phyloP scores from a whole-genome alignment of 2,113 vertebrate species.

The Forbesichthys papilliferus region DNA sequence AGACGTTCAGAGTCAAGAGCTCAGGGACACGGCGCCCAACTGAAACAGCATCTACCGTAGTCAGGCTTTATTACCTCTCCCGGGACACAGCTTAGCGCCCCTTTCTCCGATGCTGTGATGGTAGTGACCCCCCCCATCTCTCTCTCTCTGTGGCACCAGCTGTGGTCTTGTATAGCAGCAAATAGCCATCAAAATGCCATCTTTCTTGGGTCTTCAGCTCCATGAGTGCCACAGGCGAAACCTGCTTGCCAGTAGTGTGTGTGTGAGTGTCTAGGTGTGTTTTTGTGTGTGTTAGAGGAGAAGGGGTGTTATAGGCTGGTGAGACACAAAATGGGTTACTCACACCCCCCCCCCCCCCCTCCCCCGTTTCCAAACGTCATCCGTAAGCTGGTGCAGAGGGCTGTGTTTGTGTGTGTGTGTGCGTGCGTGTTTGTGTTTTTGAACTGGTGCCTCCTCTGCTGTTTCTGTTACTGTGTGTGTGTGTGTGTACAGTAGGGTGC shows the following conservation, averaged over 20 bases:
- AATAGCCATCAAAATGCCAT: slow-evolving; percentile 77
- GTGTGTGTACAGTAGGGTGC: slow-evolving; percentile 53
- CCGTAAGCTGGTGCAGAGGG: slow-evolving; percentile 28
- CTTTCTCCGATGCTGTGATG: no score
- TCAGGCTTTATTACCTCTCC: no score
- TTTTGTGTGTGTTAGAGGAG: slow-evolving; percentile 12
- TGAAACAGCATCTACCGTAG: no score
- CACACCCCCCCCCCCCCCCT: slow-evolving; percentile 5
- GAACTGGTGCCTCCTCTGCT: slow-evolving; percentile 4
- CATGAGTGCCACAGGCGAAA: slow-evolving; percentile 49
- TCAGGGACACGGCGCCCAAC: no score
- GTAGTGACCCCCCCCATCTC: slow-evolving; percentile 39
- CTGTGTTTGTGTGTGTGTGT: slow-evolving; percentile 50
- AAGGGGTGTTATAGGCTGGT: slow-evolving; percentile 49
- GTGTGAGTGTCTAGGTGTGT: slow-evolving; percentile 5
- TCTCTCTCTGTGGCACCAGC: slow-evolving; percentile 72
- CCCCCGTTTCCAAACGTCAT: slow-evolving; percentile 53
- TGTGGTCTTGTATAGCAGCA: slow-evolving; percentile 75
- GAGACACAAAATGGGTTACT: slow-evolving; percentile 53
- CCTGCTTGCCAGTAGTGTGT: slow-evolving; percentile 41
- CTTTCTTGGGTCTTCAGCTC: slow-evolving; percentile 53
- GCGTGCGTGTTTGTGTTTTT: slow-evolving; percentile 22
- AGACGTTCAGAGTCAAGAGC: no score
- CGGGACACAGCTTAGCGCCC: no score
- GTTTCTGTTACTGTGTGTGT: neutral